Conservation (phyloP, 1,140 invertebrate species). For the Ephestia elutella region DNA sequence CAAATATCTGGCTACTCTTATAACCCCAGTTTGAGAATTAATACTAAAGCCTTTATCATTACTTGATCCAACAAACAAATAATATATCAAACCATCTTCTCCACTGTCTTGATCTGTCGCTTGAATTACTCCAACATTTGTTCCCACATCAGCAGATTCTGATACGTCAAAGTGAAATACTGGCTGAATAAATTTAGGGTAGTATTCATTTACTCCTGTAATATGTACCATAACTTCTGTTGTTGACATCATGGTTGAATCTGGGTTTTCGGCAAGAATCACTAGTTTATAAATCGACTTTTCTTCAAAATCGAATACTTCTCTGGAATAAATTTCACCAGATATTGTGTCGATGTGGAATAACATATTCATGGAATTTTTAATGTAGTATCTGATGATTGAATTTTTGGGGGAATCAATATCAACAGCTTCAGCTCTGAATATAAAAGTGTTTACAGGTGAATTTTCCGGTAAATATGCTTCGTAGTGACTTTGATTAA, state of each 20-base stretch:
- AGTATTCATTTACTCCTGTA: slow-evolving; percentile 93
- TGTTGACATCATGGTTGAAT: slow-evolving; percentile 85
- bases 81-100: slow-evolving; percentile 93
- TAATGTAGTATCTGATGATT: slow-evolving; percentile 89
- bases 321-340: slow-evolving; percentile 84
- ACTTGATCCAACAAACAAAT: slow-evolving; percentile 93
- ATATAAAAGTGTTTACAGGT: slow-evolving; percentile 83
- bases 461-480: slow-evolving; percentile 90
- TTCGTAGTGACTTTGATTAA: slow-evolving; percentile 85
- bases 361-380: slow-evolving; percentile 82
- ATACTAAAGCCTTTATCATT: slow-evolving; percentile 94
- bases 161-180: slow-evolving; percentile 96
- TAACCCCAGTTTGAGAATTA: slow-evolving; percentile 87
- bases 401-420: slow-evolving; percentile 94
- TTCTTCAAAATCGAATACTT: slow-evolving; percentile 93
- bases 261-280: slow-evolving; percentile 91
- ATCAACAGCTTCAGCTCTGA: slow-evolving; percentile 85
- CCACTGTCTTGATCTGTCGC: slow-evolving; percentile 94
- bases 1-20: slow-evolving; percentile 86
- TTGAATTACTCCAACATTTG: slow-evolving; percentile 88
- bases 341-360: slow-evolving; percentile 86
- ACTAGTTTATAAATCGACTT: slow-evolving; percentile 84
- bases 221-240: slow-evolving; percentile 85
- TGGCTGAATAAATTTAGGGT: slow-evolving; percentile 92
- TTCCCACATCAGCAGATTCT: slow-evolving; percentile 92